Percentiles rank a stretch among this genome's conserved stretches.
phyloP scores from a whole-genome alignment of 2,113 vertebrate genomes.

The Microcebus murinus region DNA sequence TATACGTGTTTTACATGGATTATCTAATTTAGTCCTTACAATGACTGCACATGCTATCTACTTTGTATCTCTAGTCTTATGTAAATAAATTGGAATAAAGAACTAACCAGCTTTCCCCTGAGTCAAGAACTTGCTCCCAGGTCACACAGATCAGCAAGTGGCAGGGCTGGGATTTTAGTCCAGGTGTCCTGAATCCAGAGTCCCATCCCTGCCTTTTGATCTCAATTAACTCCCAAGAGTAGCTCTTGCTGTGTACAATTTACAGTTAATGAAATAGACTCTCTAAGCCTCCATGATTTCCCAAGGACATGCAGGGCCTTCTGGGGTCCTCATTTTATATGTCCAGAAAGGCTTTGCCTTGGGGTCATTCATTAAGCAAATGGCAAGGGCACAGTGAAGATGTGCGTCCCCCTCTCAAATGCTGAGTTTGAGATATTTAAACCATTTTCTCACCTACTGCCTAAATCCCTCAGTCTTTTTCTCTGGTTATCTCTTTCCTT shows the following conservation, averaged over 20 bases:
- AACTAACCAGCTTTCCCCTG: background rate
- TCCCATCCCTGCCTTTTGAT: background rate
- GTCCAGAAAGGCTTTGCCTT: background rate
- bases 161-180: background rate
- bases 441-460: background rate
- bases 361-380: background rate
- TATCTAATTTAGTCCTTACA: background rate
- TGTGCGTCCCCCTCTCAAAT: fast-evolving
- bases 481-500: background rate
- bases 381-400: background rate
- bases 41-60: background rate
- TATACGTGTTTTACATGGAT: background rate
- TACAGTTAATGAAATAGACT: background rate
- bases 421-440: background rate
- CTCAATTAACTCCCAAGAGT: background rate
- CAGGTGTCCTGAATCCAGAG: background rate
- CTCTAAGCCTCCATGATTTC: too few relatives aligned
- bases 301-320: background rate
- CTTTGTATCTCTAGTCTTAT: background rate
- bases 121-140: background rate
- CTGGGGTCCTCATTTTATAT: background rate
- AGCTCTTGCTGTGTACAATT: background rate
- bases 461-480: background rate
- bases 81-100: background rate
- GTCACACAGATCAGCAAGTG: background rate